Evolutionary conservation across 2,797 vertebrate species (phyloP).

Genomic region (Chiloscyllium punctatum): DNA sequence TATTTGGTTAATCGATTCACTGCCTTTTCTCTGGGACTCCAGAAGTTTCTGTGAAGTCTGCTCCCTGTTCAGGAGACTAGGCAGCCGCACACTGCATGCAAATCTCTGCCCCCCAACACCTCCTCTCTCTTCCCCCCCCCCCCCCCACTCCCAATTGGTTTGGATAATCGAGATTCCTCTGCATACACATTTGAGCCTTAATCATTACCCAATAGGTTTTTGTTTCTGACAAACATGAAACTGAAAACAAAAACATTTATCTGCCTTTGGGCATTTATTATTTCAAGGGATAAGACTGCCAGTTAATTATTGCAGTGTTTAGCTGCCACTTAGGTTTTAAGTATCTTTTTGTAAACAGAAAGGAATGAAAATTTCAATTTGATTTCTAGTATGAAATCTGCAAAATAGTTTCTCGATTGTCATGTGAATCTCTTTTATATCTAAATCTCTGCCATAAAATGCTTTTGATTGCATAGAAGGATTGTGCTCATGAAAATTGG

Average conservation of each 20-base stretch:
- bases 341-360: background rate
- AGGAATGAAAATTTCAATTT: background rate
- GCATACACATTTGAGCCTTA: no score
- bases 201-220: background rate
- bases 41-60: no score
- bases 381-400: background rate
- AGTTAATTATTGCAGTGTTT: background rate
- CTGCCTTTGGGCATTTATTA: background rate
- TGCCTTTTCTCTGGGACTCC: no score
- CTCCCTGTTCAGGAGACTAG: no score
- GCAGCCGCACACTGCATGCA: no score
- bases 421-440: background rate
- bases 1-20: no score
- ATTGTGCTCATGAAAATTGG: background rate
- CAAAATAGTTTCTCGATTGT: background rate
- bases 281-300: background rate
- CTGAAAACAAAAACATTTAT: background rate
- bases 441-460: background rate
- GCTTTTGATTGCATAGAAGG: background rate
- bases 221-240: background rate
- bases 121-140: no score
- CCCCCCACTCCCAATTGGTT: no score
- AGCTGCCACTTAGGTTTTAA: background rate
- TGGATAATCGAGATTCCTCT: no score
- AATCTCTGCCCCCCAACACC: no score